Percentiles rank a stretch among this genome's conserved stretches.
Evolutionary conservation across 1,140 invertebrate genomes (phyloP).

Genomic region (Geopemphigus sp.): DNA sequence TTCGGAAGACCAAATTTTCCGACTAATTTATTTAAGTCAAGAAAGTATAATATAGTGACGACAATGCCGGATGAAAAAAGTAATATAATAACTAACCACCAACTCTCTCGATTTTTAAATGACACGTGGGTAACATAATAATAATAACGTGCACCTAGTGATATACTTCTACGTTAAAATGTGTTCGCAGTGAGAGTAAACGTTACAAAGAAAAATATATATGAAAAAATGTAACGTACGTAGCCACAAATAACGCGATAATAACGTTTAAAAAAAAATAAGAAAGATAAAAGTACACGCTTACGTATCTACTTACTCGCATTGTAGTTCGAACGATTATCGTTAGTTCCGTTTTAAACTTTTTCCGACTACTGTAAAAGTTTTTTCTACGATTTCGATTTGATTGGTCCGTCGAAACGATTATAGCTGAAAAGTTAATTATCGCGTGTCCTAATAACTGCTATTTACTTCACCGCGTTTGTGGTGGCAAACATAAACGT

Average conservation of each 20-base stretch:
- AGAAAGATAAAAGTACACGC: background rate
- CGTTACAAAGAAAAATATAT: background rate
- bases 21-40: conserved; percentile 23
- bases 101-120: conserved; percentile 4
- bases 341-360: background rate
- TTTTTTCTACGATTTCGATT: background rate
- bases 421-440: conserved; percentile 3
- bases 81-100: background rate
- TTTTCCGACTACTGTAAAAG: background rate
- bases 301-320: background rate
- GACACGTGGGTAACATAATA: background rate
- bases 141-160: background rate
- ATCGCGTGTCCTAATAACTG: background rate
- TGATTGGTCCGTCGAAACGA: background rate
- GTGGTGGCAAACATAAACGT: background rate
- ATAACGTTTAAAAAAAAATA: background rate
- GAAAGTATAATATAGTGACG: conserved; percentile 13
- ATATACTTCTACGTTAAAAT: background rate
- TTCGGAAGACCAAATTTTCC: background rate
- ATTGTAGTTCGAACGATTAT: conserved; percentile 5
- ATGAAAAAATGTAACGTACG: background rate
- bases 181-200: background rate
- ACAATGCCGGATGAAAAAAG: conserved; percentile 1
- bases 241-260: background rate
- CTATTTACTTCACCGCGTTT: background rate